phyloP scores from a whole-genome alignment of 1,140 invertebrate genomes.

The Bombus consobrinus region DNA sequence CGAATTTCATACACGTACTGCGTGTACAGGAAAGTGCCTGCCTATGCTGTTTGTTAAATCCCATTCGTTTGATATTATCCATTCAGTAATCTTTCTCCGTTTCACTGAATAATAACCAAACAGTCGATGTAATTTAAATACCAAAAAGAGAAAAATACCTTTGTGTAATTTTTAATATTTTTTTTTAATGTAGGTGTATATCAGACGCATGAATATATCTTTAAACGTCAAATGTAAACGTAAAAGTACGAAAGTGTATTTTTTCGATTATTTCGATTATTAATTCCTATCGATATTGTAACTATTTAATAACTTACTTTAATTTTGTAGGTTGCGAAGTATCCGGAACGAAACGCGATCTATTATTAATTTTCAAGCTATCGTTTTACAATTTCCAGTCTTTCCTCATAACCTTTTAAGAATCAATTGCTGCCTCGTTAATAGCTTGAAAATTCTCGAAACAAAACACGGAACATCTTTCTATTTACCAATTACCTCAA shows the following conservation, averaged over 20 bases:
- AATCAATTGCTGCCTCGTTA: background rate
- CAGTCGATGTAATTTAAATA: too few relatives aligned
- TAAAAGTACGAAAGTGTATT: background rate
- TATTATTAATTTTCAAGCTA: background rate
- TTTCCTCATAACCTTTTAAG: background rate
- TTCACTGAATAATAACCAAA: background rate
- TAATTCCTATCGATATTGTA: background rate
- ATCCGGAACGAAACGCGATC: background rate
- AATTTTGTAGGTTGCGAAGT: background rate
- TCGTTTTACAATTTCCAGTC: background rate
- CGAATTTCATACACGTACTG: background rate
- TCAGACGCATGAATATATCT: background rate
- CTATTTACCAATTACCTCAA: background rate
- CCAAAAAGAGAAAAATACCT: background rate
- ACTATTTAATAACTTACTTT: background rate
- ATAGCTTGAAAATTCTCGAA: background rate
- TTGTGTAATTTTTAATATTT: background rate
- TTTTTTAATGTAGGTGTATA: background rate
- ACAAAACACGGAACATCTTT: background rate
- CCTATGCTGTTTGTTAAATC: background rate
- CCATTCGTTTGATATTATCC: background rate
- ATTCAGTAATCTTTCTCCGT: background rate
- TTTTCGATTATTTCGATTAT: background rate
- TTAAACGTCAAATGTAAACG: background rate
- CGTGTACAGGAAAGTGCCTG: background rate